Evolutionary conservation across 1,140 invertebrate genomes (phyloP), one percentile per base, ranked within the genome.

Genomic region (Papilio aristodemus): DNA sequence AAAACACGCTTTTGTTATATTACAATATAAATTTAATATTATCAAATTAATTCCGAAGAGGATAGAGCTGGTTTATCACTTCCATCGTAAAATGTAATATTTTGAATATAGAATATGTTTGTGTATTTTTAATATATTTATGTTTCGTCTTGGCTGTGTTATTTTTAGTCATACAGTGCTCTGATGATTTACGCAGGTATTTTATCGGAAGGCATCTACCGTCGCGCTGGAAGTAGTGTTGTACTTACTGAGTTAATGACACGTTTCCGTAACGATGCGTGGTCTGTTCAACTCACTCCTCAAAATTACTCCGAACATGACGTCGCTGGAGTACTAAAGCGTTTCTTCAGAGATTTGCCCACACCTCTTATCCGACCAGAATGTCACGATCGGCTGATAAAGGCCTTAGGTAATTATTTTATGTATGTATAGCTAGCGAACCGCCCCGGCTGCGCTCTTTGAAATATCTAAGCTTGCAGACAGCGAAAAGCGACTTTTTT

Each of bases 131-230:
- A n/a, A n/a, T n/a, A n/a, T n/a, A n/a, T n/a, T n/a, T n/a, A n/a
- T n/a, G n/a, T 9, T 46, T 17, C 17, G 2, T 17, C 7, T n/a
- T 17, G 14, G 3, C 17, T 46, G 7, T 25, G 22, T 14, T 69
- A 27, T n/a, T 32, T 36, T 22, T 4, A 70, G 22, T 36, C 11
- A 6, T 43, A 13, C 9, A n/a, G 11, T 36, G 36, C 4, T 8
- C 22, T 36, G n/a, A 32, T 7, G 19, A 66, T 75, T 58, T 66
- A 87, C 90, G 17, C 83, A 96, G 95, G 96, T 25, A 95, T 95
- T 78, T 94, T 97, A 90, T 93, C 95, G 8, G 95, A 96, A 87
- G 97, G 97, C 0, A 97, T 98, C 79, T 98, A 98, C 87, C 92
- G 97, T 19, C 93, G 95, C 43, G 95, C 94, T 38, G 97, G 96